Evolutionary conservation across 2,888 invertebrate genomes (phyloP).

Genomic region (Salpingus planirostris): DNA sequence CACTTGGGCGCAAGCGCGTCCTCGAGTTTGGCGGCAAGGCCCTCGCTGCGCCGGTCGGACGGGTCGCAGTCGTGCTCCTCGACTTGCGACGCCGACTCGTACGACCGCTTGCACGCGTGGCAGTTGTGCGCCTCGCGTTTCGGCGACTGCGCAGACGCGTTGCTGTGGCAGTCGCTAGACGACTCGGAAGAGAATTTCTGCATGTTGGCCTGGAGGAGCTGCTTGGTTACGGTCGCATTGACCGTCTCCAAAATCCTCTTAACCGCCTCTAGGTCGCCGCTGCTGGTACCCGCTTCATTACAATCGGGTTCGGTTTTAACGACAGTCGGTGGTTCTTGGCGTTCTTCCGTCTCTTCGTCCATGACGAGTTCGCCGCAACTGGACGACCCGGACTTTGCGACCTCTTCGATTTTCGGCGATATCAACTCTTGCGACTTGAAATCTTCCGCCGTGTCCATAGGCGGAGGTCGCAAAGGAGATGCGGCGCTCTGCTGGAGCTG

Average conservation of each 20-base stretch:
- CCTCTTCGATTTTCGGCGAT: constrained; percentile 16
- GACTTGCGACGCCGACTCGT: constrained; percentile 50
- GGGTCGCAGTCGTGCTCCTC: constrained; percentile 65
- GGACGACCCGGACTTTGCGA: constrained; percentile 39
- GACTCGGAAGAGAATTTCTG: constrained; percentile 55
- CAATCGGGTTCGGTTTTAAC: too few relatives aligned
- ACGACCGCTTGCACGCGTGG: constrained; percentile 50
- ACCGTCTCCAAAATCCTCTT: constrained; percentile 67
- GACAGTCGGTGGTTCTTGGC: too few relatives aligned
- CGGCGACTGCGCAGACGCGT: constrained; percentile 31
- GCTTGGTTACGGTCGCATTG: constrained; percentile 65
- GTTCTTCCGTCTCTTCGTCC: constrained; percentile 55
- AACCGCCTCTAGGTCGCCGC: constrained; percentile 54
- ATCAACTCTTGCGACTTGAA: constrained; percentile 40
- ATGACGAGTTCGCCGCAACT: constrained; percentile 52
- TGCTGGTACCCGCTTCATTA: constrained; percentile 40
- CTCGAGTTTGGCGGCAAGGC: constrained; percentile 68
- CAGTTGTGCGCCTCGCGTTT: constrained; percentile 44
- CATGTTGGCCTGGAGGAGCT: constrained; percentile 60
- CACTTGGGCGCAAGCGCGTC: constrained; percentile 51
- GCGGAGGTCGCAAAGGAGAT: constrained; percentile 45
- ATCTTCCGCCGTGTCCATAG: constrained; percentile 42
- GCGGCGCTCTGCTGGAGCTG: constrained; percentile 53
- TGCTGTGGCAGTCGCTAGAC: constrained; percentile 40
- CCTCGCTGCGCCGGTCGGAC: constrained; percentile 58